Evolutionary conservation across 2,888 invertebrate genomes (phyloP).

Genomic region (Brachyptera putata): DNA sequence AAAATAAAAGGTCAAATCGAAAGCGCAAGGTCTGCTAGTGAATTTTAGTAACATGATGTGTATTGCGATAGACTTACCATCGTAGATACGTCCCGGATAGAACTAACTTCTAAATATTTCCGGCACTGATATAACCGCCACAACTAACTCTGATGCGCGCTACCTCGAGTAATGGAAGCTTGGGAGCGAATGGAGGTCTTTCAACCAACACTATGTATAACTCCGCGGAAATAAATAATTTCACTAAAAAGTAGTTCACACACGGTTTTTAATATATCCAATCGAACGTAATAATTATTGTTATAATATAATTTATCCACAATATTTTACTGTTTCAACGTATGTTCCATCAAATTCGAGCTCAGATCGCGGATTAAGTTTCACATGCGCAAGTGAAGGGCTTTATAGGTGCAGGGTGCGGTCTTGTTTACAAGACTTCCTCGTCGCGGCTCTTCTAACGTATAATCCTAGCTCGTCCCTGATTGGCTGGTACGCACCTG

Average conservation of each 20-base stretch:
- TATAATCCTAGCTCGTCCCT: constrained; percentile 53
- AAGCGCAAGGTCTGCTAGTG: neutral
- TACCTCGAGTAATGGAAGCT: constrained; percentile 33
- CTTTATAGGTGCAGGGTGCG: constrained; percentile 67
- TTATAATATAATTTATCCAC: constrained; percentile 26
- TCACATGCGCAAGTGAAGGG: constrained; percentile 58
- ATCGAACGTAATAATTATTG: constrained; percentile 25
- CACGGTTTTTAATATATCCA: constrained; percentile 25
- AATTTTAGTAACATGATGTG: constrained; percentile 24
- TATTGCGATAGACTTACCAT: constrained; percentile 34
- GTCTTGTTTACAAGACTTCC: constrained; percentile 66
- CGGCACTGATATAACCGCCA: constrained; percentile 34
- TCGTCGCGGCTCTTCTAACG: constrained; percentile 47
- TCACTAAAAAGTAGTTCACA: constrained; percentile 29
- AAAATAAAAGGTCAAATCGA: neutral
- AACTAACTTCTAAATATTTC: constrained; percentile 34
- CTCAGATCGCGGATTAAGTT: constrained; percentile 48
- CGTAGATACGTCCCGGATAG: constrained; percentile 34
- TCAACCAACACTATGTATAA: constrained; percentile 30
- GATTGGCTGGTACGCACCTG: constrained; percentile 80
- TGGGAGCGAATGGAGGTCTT: constrained; percentile 18
- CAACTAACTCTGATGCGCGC: constrained; percentile 35
- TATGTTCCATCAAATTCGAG: constrained; percentile 32
- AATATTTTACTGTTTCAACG: constrained; percentile 26
- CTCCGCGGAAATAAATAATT: constrained; percentile 33